Evolutionary conservation across 2,888 invertebrate species (phyloP).

Genomic region (Xestoiulus laeticollis): DNA sequence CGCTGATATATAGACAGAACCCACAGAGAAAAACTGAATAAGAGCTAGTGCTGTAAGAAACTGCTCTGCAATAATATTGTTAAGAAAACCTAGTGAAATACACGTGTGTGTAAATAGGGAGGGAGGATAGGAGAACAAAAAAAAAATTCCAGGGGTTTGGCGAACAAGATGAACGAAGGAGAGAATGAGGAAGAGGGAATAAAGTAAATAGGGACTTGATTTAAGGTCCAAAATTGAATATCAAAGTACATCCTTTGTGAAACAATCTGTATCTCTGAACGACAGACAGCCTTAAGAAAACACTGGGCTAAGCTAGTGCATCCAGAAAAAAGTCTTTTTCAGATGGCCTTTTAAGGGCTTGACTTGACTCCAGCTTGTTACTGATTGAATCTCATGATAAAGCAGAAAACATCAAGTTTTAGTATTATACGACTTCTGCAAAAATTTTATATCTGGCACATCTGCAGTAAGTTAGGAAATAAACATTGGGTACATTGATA

Average conservation of each 20-base stretch:
- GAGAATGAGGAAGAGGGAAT: not conserved
- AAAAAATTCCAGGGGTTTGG: not conserved
- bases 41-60: not conserved
- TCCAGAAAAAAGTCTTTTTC: not conserved
- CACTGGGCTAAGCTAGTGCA: not conserved
- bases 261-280: constrained; percentile 12
- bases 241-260: not conserved
- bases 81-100: not conserved
- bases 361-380: not conserved
- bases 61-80: not conserved
- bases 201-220: not conserved
- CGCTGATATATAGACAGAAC: not conserved
- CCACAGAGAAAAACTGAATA: not conserved
- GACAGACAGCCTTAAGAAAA: not conserved
- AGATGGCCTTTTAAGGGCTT: not conserved
- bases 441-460: not conserved
- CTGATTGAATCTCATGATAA: not conserved
- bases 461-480: not conserved
- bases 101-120: constrained; percentile 1
- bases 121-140: not conserved
- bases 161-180: not conserved
- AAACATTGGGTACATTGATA: not conserved
- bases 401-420: not conserved
- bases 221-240: not conserved
- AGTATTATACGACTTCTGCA: not conserved